These are phyloP conservation scores for Hippocampus kuda DNA, from an alignment of 2,797 vertebrate species.

Conservation along the genomic window DNA sequence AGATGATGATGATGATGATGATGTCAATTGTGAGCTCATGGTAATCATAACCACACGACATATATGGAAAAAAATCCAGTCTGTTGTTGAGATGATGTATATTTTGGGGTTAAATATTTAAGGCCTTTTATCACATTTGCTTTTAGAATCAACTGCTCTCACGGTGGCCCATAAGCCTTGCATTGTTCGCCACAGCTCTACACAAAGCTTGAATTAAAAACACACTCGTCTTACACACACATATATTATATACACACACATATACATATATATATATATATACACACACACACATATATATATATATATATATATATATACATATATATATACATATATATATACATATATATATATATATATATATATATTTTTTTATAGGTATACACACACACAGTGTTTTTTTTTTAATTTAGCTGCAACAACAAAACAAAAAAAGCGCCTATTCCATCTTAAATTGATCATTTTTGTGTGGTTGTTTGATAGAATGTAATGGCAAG, in stretches of 20 bases:
- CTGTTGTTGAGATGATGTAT: neutral
- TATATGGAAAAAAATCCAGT: neutral
- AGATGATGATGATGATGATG: slow-evolving; percentile 45
- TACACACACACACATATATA: too few relatives aligned
- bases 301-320: neutral
- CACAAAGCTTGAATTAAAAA: neutral
- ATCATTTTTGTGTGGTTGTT: neutral
- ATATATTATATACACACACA: too few relatives aligned
- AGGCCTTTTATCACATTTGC: neutral
- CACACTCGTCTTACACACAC: neutral
- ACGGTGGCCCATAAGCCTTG: neutral
- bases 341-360: too few relatives aligned
- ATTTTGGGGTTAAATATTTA: neutral
- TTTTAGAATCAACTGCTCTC: neutral
- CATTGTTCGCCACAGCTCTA: neutral
- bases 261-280: too few relatives aligned
- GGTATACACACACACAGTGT: too few relatives aligned
- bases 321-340: too few relatives aligned
- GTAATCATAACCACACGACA: neutral
- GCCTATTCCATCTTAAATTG: neutral
- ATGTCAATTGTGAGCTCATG: slow-evolving; percentile 36
- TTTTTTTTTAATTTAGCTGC: too few relatives aligned
- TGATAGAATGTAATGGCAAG: neutral
- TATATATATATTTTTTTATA: neutral
- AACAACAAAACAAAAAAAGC: neutral